Percentiles rank a stretch among this genome's conserved stretches.
These are phyloP conservation scores for Ifrita kowaldi DNA, from an alignment of 2,113 vertebrate genomes.

Conservation along the genomic window DNA sequence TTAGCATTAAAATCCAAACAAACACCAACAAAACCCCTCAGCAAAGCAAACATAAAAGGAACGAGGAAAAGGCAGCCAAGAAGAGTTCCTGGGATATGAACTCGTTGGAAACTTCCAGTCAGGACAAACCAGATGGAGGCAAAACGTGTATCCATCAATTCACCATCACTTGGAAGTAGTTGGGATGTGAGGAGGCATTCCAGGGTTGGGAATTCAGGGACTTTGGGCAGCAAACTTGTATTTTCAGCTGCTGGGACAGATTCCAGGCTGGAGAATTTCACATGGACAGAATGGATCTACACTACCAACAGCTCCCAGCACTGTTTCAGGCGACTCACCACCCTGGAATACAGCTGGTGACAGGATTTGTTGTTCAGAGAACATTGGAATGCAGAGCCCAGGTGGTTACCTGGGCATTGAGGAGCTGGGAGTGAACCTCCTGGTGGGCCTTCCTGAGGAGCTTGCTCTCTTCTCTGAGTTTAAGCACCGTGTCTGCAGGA, in stretches of 20 bases:
- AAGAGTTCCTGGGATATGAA: background rate
- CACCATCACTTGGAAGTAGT: background rate
- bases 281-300: background rate
- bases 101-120: background rate
- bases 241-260: background rate
- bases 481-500: slow-evolving; percentile 63
- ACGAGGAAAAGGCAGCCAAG: background rate
- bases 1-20: background rate
- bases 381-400: background rate
- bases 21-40: background rate
- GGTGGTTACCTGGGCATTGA: slow-evolving; percentile 60
- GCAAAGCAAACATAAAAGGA: background rate
- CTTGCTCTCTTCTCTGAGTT: slow-evolving; percentile 71
- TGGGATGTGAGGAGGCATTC: background rate
- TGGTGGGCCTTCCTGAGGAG: slow-evolving; percentile 69
- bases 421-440: slow-evolving; percentile 68
- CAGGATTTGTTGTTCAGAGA: background rate
- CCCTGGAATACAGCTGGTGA: background rate
- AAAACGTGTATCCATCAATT: background rate
- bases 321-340: background rate
- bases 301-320: background rate
- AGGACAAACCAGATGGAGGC: background rate
- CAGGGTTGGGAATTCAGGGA: background rate
- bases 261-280: background rate
- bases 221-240: background rate